phyloP scores from a whole-genome alignment of 2,888 invertebrate species.

The Germaria angustata region DNA sequence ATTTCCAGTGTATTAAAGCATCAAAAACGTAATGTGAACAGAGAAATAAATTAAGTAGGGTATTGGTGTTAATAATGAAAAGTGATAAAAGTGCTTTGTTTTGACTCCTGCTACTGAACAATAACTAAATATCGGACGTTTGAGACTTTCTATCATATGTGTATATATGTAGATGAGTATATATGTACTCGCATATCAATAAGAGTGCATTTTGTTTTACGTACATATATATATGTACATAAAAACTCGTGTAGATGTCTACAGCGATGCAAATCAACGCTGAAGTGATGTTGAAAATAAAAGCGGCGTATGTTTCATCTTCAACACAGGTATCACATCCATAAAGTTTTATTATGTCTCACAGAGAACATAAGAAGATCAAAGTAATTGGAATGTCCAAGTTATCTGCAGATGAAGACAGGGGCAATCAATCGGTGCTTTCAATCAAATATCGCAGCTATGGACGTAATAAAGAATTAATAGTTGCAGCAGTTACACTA shows the following conservation, averaged over 20 bases:
- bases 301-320: constrained; percentile 60
- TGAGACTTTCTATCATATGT: not conserved
- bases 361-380: constrained; percentile 30
- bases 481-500: constrained; percentile 52
- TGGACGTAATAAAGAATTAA: constrained; percentile 26
- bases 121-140: not conserved
- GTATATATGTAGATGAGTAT: not conserved
- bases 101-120: constrained; percentile 40
- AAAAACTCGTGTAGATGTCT: not conserved
- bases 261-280: constrained; percentile 35
- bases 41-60: not conserved
- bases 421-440: constrained; percentile 56
- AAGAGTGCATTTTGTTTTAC: not conserved
- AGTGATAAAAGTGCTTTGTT: constrained; percentile 47
- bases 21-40: not conserved
- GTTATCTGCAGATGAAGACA: not conserved
- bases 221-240: not conserved
- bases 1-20: not conserved
- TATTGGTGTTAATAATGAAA: constrained; percentile 31
- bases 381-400: constrained; percentile 28
- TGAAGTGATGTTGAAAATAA: constrained; percentile 21
- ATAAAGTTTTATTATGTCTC: constrained; percentile 61
- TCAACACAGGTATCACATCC: constrained; percentile 44
- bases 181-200: too few species aligned
- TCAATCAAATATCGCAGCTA: constrained; percentile 51